Evolutionary conservation across 1,140 invertebrate genomes (phyloP).

Genomic region (Caenorhabditis inopinata): DNA sequence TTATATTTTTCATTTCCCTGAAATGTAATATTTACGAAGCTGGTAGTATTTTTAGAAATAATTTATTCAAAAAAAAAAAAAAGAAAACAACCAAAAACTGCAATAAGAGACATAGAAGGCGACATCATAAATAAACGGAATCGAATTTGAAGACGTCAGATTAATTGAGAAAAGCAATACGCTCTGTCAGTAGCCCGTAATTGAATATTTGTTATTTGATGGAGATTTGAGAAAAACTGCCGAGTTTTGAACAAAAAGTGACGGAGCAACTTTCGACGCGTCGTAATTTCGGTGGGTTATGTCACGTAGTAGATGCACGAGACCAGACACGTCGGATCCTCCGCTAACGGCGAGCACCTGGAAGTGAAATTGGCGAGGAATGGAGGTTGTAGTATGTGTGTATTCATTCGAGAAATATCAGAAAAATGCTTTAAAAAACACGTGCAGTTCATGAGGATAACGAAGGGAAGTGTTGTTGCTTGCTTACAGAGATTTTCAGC

Average conservation of each 20-base stretch:
- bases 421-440: no score
- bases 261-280: conserved; percentile 6
- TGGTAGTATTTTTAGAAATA: neutral
- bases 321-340: neutral
- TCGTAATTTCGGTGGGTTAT: conserved; percentile 19
- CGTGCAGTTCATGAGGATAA: no score
- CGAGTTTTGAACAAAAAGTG: neutral
- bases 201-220: neutral
- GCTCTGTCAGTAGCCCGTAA: conserved; percentile 12
- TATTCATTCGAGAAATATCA: no score
- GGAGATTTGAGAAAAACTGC: conserved; percentile 3
- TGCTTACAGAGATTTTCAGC: no score
- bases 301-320: neutral
- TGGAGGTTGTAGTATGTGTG: no score
- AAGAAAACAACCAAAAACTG: no score
- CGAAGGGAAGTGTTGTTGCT: no score
- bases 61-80: neutral
- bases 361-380: no score
- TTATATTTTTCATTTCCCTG: no score
- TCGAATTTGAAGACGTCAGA: neutral
- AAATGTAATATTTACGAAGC: no score
- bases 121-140: neutral
- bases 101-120: no score
- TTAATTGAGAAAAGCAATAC: neutral
- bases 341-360: neutral